phyloP scores from a whole-genome alignment of 2,797 vertebrate genomes.

The Enteromius trimaculatus region DNA sequence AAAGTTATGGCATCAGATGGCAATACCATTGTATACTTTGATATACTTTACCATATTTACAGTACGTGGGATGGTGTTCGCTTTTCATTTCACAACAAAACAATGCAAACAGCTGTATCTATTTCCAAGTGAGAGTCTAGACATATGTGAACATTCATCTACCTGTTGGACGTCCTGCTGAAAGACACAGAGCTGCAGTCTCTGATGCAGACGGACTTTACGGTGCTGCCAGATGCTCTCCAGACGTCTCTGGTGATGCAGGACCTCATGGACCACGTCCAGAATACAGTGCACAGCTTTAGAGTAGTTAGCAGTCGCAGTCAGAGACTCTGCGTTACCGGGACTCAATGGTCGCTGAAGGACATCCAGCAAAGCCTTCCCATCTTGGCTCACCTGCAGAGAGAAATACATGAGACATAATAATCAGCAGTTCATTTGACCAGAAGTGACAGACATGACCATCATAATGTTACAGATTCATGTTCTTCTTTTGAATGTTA shows the following conservation, averaged over 20 bases:
- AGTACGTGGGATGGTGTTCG: background rate
- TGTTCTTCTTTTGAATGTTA: background rate
- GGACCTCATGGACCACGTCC: constrained; percentile 95
- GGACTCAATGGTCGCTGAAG: constrained; percentile 96
- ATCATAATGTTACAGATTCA: background rate
- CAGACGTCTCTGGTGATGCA: constrained; percentile 93
- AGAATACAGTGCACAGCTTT: constrained; percentile 93
- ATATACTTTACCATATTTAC: background rate
- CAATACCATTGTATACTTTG: background rate
- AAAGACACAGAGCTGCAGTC: constrained; percentile 97
- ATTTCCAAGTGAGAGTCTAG: background rate
- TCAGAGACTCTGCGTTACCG: constrained; percentile 94
- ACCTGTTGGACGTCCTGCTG: constrained; percentile 99
- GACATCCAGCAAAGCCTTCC: constrained; percentile 94
- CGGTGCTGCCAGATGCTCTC: constrained; percentile 98
- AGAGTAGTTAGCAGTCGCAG: constrained; percentile 97
- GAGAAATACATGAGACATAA: background rate
- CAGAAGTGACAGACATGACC: background rate
- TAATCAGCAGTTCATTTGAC: background rate
- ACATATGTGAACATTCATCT: constrained; percentile 45
- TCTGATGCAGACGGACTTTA: constrained; percentile 95
- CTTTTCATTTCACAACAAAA: background rate
- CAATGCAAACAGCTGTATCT: background rate
- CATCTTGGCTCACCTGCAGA: constrained; percentile 94
- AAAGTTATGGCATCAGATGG: background rate